Conservation (phyloP, 2,113 vertebrate genomes). For the Oryzias woworae region DNA sequence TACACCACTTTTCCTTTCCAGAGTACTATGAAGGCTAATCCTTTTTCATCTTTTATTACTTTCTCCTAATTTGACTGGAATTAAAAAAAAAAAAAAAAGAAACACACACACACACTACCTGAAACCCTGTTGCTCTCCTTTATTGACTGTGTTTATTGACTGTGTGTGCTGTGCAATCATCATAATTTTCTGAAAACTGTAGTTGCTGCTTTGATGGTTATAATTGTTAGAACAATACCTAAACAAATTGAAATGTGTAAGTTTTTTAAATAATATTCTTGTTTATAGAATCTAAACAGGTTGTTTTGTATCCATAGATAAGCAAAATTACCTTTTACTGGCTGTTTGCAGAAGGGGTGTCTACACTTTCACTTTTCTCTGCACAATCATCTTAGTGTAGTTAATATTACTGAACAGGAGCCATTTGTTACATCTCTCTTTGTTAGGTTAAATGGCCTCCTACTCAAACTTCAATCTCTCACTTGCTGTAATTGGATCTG, state of each 20-base stretch:
- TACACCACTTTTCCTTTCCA: too few relatives aligned
- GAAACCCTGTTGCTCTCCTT: not conserved
- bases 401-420: constrained; percentile 24
- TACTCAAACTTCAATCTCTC: constrained; percentile 48
- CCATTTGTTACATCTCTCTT: constrained; percentile 35
- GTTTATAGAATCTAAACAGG: not conserved
- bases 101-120: not conserved
- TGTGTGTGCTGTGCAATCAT: not conserved
- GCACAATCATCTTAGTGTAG: not conserved
- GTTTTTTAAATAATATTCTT: not conserved
- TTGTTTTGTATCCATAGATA: not conserved
- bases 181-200: not conserved
- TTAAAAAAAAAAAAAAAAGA: not conserved
- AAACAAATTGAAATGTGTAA: not conserved
- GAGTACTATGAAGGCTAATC: too few relatives aligned
- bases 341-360: not conserved
- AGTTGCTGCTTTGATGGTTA: not conserved
- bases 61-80: not conserved
- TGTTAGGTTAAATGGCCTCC: constrained; percentile 56
- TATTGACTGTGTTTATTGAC: not conserved
- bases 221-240: not conserved
- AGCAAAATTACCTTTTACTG: not conserved
- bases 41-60: not conserved
- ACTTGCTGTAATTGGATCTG: constrained; percentile 65
- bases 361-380: not conserved